A percentile compares a stretch with the other conserved stretches of the same genome.
Evolutionary conservation across 2,888 invertebrate genomes (phyloP).

Genomic region (Cyaniris semiargus): DNA sequence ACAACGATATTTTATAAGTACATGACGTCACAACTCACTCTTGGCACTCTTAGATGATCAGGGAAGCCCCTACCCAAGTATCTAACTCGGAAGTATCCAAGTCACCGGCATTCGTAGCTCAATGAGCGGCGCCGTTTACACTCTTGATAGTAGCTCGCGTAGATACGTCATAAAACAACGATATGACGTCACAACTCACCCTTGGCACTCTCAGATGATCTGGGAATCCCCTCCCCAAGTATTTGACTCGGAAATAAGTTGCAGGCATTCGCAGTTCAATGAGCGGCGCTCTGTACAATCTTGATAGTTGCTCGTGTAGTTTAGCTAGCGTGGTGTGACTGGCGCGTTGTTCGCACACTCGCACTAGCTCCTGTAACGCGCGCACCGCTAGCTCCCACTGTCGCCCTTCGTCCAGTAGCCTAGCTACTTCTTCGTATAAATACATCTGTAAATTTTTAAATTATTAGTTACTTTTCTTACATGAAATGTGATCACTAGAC

Average conservation of each 20-base stretch:
- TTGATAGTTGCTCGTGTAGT: slow-evolving; percentile 73
- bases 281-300: slow-evolving; percentile 88
- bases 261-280: slow-evolving; percentile 89
- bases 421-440: slow-evolving; percentile 63
- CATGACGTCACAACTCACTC: slow-evolving; percentile 45
- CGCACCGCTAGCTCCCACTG: slow-evolving; percentile 96
- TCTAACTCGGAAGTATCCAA: slow-evolving; percentile 95
- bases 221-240: slow-evolving; percentile 94
- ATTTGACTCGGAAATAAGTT: slow-evolving; percentile 95
- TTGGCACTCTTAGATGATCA: slow-evolving; percentile 54
- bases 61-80: slow-evolving; percentile 96
- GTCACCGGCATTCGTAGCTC: slow-evolving; percentile 89
- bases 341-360: slow-evolving; percentile 91
- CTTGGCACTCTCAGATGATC: slow-evolving; percentile 56
- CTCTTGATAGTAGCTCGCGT: slow-evolving; percentile 60
- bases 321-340: slow-evolving; percentile 48
- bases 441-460: too few relatives aligned
- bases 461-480: too few relatives aligned
- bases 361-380: slow-evolving; percentile 91
- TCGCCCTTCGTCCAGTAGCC: slow-evolving; percentile 60
- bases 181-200: slow-evolving; percentile 46
- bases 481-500: too few relatives aligned
- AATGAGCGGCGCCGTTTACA: slow-evolving; percentile 89
- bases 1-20: too few relatives aligned
- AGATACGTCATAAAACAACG: slow-evolving; percentile 62